Conservation (phyloP, 1,140 invertebrate species). For the Orius laevigatus region DNA sequence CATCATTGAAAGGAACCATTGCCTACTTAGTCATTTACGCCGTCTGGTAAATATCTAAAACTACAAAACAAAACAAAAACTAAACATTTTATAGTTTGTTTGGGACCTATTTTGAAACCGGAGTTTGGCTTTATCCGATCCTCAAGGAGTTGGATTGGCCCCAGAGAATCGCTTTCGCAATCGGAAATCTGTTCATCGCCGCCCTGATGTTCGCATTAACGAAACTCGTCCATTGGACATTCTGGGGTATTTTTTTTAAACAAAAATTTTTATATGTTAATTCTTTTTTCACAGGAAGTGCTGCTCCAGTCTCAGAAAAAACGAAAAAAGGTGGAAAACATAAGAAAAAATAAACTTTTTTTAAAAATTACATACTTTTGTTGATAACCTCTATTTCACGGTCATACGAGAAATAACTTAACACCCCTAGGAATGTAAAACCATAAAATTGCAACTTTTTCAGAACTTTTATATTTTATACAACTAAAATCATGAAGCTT, state of each 20-base stretch:
- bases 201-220: slow-evolving; percentile 50
- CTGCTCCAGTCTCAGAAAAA: too few relatives aligned
- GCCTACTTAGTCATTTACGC: slow-evolving; percentile 50
- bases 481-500: too few relatives aligned
- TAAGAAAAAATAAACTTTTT: too few relatives aligned
- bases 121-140: slow-evolving; percentile 73
- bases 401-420: too few relatives aligned
- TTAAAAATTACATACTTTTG: too few relatives aligned
- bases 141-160: slow-evolving; percentile 52
- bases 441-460: too few relatives aligned
- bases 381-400: too few relatives aligned
- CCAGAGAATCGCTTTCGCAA: slow-evolving; percentile 45
- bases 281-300: too few relatives aligned
- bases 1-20: slow-evolving; percentile 39
- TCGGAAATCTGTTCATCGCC: slow-evolving; percentile 34
- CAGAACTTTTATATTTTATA: too few relatives aligned
- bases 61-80: neutral
- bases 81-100: slow-evolving; percentile 39
- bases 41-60: slow-evolving; percentile 39
- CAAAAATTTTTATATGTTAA: too few relatives aligned
- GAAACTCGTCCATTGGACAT: slow-evolving; percentile 35
- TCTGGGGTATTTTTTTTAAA: slow-evolving; percentile 39
- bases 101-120: slow-evolving; percentile 49
- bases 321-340: too few relatives aligned
- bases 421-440: too few relatives aligned